These are phyloP conservation scores for Puffinus mauretanicus DNA, from an alignment of 2,113 vertebrate genomes.

Conservation along the genomic window DNA sequence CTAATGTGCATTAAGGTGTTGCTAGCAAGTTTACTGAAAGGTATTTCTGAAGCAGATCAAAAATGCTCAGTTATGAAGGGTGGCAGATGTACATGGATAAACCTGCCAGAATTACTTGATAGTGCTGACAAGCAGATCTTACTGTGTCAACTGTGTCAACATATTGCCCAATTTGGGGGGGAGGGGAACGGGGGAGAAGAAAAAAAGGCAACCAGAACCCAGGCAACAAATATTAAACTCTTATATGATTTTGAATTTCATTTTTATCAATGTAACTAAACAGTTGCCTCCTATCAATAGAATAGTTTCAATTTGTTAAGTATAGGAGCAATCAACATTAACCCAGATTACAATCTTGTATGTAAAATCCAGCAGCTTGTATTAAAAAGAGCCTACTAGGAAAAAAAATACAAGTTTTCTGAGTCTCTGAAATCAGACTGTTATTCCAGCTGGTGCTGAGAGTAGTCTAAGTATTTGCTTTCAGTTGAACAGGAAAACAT, in stretches of 20 bases:
- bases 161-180: neutral
- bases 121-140: slow-evolving; percentile 43
- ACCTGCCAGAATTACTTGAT: slow-evolving; percentile 38
- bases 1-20: neutral
- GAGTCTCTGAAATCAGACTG: neutral
- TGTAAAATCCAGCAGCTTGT: neutral
- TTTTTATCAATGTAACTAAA: neutral
- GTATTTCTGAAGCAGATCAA: neutral
- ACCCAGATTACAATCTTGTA: neutral
- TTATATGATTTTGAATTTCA: neutral
- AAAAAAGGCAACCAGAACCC: neutral
- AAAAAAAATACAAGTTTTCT: neutral
- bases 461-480: neutral
- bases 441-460: neutral
- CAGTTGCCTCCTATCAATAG: neutral
- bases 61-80: neutral
- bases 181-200: neutral
- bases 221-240: neutral
- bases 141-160: slow-evolving; percentile 11
- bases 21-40: neutral
- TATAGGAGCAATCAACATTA: neutral
- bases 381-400: neutral
- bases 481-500: neutral
- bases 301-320: neutral
- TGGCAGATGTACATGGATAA: neutral